A percentile compares a stretch with the other conserved stretches of the same genome.
phyloP scores from a whole-genome alignment of 2,797 vertebrate genomes.

The Zonotrichia albicollis region DNA sequence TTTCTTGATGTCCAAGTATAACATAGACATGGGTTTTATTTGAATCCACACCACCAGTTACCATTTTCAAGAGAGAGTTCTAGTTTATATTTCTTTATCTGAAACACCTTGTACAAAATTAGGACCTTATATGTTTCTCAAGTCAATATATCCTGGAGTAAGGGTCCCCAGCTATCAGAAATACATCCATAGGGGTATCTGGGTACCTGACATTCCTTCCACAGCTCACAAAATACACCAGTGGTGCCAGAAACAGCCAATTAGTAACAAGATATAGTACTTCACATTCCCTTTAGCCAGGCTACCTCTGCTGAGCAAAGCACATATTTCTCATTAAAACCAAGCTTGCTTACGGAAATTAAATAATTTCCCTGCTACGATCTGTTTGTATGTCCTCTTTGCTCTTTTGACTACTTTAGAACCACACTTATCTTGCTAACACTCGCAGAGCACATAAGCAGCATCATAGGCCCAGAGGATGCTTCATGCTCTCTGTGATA shows the following conservation, averaged over 20 bases:
- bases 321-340: not conserved
- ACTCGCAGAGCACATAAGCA: not conserved
- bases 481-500: not conserved
- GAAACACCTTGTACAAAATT: not conserved
- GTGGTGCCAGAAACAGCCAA: not conserved
- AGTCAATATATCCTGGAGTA: not conserved
- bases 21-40: not conserved
- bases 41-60: not conserved
- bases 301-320: not conserved
- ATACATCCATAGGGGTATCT: fast-evolving
- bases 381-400: not conserved
- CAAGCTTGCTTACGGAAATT: not conserved
- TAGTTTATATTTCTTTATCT: not conserved
- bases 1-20: not conserved
- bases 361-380: not conserved
- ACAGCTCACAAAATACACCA: not conserved
- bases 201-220: not conserved
- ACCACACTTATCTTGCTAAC: not conserved
- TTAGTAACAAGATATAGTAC: not conserved
- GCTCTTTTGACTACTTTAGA: not conserved
- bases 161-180: not conserved
- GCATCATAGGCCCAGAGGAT: not conserved
- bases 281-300: not conserved
- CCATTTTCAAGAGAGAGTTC: not conserved
- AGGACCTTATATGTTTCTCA: not conserved